A percentile compares a stretch with the other conserved stretches of the same genome.
Evolutionary conservation across 1,140 invertebrate species (phyloP).

Genomic region (Apis dorsata): DNA sequence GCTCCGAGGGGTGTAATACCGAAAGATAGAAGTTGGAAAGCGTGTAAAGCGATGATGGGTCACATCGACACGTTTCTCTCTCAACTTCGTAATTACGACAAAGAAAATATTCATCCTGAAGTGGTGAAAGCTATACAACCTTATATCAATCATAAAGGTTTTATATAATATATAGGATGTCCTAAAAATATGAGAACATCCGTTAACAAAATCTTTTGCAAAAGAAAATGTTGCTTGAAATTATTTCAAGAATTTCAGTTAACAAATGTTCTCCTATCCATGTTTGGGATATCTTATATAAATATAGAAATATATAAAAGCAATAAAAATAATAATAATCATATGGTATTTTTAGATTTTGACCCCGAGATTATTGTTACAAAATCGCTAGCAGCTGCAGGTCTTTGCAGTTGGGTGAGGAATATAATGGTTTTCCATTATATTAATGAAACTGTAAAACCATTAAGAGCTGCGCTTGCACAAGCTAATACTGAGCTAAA

Average conservation of each 20-base stretch:
- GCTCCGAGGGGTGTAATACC: constrained; percentile 93
- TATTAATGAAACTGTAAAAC: constrained; percentile 95
- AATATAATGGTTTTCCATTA: constrained; percentile 96
- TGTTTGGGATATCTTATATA: too few species aligned
- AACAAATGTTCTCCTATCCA: too few species aligned
- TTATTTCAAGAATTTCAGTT: too few species aligned
- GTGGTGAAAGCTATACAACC: constrained; percentile 87
- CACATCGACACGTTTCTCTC: constrained; percentile 93
- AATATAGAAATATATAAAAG: too few species aligned
- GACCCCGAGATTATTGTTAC: constrained; percentile 90
- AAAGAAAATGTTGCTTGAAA: too few species aligned
- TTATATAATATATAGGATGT: background rate
- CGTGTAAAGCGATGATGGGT: constrained; percentile 91
- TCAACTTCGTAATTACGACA: constrained; percentile 93
- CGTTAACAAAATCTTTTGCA: too few species aligned
- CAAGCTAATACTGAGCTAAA: constrained; percentile 92
- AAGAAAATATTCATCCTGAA: constrained; percentile 95
- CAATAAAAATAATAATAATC: background rate
- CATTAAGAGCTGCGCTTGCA: constrained; percentile 90
- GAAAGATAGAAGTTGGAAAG: constrained; percentile 96
- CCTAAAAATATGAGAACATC: too few species aligned
- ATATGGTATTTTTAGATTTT: constrained; percentile 83
- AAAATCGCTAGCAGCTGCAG: constrained; percentile 94
- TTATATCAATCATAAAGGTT: constrained; percentile 79
- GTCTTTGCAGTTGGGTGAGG: constrained; percentile 95